phyloP scores from a whole-genome alignment of 2,888 invertebrate genomes.

The Parnassius orleans region DNA sequence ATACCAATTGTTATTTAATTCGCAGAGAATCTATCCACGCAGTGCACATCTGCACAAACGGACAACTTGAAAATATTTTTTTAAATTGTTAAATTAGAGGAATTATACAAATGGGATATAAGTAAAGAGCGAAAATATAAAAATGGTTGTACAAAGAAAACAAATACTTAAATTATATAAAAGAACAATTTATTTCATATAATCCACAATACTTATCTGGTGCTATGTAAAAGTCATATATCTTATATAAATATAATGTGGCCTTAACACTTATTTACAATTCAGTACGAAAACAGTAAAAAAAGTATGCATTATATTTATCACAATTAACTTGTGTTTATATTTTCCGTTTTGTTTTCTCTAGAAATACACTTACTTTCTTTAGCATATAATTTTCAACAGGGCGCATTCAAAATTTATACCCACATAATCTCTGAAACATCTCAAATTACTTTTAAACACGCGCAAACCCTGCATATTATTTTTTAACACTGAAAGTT shows the following conservation, averaged over 20 bases:
- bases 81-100: too few relatives aligned
- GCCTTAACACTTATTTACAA: conserved; percentile 38
- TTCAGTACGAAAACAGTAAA: conserved; percentile 15
- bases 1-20: too few relatives aligned
- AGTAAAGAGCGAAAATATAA: too few relatives aligned
- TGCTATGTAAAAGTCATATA: conserved; percentile 52
- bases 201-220: conserved; percentile 53
- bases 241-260: conserved; percentile 34
- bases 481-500: conserved; percentile 25
- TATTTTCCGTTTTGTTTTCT: conserved; percentile 2
- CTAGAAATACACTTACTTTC: conserved; percentile 10
- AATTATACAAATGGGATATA: too few relatives aligned
- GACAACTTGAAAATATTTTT: too few relatives aligned
- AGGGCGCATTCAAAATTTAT: background rate
- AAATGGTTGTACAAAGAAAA: background rate
- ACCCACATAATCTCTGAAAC: background rate
- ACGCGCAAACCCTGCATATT: conserved; percentile 23
- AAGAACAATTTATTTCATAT: conserved; percentile 60
- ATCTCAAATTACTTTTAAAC: conserved; percentile 15
- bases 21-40: too few relatives aligned
- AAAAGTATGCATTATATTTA: conserved; percentile 10
- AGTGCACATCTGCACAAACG: too few relatives aligned
- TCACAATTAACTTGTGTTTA: conserved; percentile 9
- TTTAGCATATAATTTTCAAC: conserved; percentile 13
- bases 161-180: conserved; percentile 28